Conservation (phyloP, 2,113 vertebrate genomes). For the Antechinus stuartii region DNA sequence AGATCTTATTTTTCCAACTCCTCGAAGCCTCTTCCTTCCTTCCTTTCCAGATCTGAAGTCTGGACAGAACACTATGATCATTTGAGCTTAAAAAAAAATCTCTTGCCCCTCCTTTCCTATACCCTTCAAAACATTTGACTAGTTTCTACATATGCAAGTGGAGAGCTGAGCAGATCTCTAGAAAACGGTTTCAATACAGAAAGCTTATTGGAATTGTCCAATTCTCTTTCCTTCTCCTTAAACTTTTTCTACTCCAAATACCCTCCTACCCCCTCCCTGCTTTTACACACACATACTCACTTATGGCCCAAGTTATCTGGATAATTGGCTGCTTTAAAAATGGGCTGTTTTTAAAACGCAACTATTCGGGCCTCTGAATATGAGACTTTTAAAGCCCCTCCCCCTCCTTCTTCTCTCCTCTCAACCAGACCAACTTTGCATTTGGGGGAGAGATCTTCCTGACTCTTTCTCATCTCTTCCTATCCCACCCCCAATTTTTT, state of each 20-base stretch:
- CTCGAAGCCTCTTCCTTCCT: background rate
- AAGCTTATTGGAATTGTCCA: background rate
- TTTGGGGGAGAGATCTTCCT: slow-evolving; percentile 30
- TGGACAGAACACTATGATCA: background rate
- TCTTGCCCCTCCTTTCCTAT: background rate
- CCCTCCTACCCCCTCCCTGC: too few relatives aligned
- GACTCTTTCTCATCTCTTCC: slow-evolving; percentile 56
- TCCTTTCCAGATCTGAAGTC: background rate
- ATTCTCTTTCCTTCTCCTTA: background rate
- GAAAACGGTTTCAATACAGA: background rate
- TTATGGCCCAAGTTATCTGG: slow-evolving; percentile 47
- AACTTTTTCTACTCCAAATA: background rate
- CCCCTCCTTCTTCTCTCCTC: background rate
- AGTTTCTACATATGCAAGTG: background rate
- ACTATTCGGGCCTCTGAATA: slow-evolving; percentile 50
- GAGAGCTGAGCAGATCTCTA: background rate
- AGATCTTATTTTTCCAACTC: background rate
- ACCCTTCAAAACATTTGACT: background rate
- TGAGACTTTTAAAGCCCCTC: slow-evolving; percentile 30
- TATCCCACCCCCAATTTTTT: slow-evolving; percentile 41
- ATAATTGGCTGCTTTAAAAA: slow-evolving; percentile 46
- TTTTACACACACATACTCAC: background rate
- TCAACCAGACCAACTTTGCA: slow-evolving; percentile 9
- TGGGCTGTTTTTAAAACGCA: background rate
- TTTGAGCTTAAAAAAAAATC: background rate